Base-by-base conservation (phyloP, 2,888 invertebrate species). In the Amblyteles armatorius region DNA sequence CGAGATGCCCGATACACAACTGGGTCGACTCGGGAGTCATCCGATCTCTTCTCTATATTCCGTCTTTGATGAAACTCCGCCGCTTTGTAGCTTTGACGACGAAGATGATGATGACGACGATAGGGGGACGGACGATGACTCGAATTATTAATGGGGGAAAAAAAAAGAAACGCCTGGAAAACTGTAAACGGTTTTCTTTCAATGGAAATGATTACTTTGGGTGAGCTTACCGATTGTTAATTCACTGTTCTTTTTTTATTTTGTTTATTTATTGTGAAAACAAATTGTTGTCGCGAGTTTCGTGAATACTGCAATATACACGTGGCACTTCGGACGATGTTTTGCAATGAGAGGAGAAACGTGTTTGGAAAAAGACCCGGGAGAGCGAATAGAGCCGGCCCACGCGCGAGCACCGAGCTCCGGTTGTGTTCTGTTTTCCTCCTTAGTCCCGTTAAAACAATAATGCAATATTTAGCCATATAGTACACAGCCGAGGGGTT, bases 391-490 rank as follows among this genome's bases (percentile, higher is more conserved):
- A 71, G 81, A 84, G 55, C 79, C 81, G 81, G 81, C 65, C 80
- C 77, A 79, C 86, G 86, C 86, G 86, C 82, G 85, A 83, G 83
- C 84, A 83, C 87, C 87, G 85, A 85, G 88, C 83, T 88, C 86
- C 87, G 85, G 85, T 87, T 87, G 88, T 89, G 88, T 87, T 87
- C 89, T 92, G 92, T 92, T 92, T 92, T 92, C 92, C 90, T 91
- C 91, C 91, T 91, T 91, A 85, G 77, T 73, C 89, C 92, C 92
- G 93, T 93, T 93, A 92, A 92, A 93, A 93, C 93, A 93, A 93
- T 93, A 93, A 93, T 93, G 93, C 93, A 93, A 93, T 93, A 93
- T 93, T 93, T 93, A 93, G 92, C 92, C 92, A 91, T 93, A 93
- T 91, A 93, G 84, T 86, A 87, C 83, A 87, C 82, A 85, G 83